phyloP scores from a whole-genome alignment of 2,113 vertebrate genomes.

The Menura novaehollandiae region DNA sequence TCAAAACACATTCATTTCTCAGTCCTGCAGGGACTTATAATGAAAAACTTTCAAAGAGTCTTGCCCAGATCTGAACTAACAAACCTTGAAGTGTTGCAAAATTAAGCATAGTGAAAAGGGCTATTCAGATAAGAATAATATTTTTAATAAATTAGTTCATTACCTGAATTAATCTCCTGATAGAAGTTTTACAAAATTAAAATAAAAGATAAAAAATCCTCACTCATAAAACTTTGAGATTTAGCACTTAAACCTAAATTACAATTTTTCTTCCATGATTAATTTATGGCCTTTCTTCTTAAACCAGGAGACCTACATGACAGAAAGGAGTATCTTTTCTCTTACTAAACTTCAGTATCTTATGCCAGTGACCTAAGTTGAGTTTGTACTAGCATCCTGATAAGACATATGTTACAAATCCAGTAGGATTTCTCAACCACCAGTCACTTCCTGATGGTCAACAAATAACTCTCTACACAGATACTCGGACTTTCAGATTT shows the following conservation, averaged over 20 bases:
- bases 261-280: background rate
- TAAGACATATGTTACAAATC: background rate
- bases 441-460: background rate
- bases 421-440: background rate
- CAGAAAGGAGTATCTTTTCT: background rate
- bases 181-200: background rate
- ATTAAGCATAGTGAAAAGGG: background rate
- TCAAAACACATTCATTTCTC: background rate
- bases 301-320: rapidly evolving
- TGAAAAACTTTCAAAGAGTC: background rate
- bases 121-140: background rate
- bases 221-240: background rate
- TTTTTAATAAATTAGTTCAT: background rate
- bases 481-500: background rate
- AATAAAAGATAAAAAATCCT: background rate
- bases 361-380: background rate
- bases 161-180: background rate
- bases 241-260: background rate
- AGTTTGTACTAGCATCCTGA: background rate
- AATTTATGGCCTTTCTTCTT: background rate
- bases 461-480: background rate
- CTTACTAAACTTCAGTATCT: background rate
- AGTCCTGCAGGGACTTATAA: background rate
- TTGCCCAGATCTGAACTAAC: background rate
- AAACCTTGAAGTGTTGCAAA: background rate